phyloP scores from a whole-genome alignment of 2,113 vertebrate genomes.

The Loxodonta africana region DNA sequence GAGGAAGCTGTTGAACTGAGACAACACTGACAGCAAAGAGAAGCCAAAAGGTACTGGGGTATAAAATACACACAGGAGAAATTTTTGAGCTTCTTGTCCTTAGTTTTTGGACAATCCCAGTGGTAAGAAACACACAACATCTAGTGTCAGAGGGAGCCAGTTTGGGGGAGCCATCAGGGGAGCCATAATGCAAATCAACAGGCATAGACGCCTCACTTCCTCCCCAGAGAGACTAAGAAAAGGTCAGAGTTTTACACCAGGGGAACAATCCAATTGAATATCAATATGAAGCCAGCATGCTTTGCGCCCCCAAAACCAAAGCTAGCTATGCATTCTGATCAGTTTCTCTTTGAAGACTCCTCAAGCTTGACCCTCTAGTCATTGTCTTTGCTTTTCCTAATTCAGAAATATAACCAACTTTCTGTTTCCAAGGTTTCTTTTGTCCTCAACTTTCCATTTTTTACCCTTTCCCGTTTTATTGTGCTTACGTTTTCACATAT shows the following conservation, averaged over 20 bases:
- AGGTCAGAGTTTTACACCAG: conserved; percentile 62
- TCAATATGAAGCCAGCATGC: not conserved
- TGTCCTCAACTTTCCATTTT: conserved; percentile 38
- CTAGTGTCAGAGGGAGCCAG: not conserved
- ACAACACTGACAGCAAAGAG: fast-evolving
- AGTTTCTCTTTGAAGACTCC: conserved; percentile 30
- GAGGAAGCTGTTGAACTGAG: conserved; percentile 18
- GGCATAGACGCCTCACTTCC: not conserved
- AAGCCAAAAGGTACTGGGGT: not conserved
- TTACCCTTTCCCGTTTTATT: conserved; percentile 12
- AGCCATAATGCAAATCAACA: conserved; percentile 48
- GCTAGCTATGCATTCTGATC: conserved; percentile 15
- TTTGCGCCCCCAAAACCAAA: conserved; percentile 25
- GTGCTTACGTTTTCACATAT: conserved; percentile 27
- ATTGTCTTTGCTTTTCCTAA: conserved; percentile 19
- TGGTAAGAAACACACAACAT: conserved; percentile 39
- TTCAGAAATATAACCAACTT: conserved; percentile 57
- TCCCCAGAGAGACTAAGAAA: conserved; percentile 14
- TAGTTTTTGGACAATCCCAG: conserved; percentile 16
- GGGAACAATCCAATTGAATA: conserved; percentile 26
- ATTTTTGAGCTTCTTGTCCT: not conserved
- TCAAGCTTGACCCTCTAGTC: conserved; percentile 30
- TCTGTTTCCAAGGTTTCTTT: not conserved
- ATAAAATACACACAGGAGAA: not conserved
- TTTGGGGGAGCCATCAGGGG: conserved; percentile 8